Base-by-base conservation (phyloP, 2,888 invertebrate genomes). In the Horisme vitalbata region DNA sequence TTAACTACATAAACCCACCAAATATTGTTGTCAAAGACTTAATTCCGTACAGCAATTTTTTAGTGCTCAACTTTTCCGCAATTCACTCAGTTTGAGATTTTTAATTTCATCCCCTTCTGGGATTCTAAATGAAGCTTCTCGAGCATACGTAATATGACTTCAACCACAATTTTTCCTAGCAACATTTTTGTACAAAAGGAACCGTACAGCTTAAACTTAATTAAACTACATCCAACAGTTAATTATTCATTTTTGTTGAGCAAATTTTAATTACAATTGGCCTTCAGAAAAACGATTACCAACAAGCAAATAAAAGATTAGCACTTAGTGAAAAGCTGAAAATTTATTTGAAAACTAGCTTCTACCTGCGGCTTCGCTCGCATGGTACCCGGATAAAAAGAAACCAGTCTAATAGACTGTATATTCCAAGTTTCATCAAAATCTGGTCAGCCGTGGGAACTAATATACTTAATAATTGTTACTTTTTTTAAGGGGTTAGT, bases 81-180 rank as follows among this genome's bases (percentile, higher is more conserved):
- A 75, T 79, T 69, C 67, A 59, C 56, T 52, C 58, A 65, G 28
- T 30, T 41, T 24, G 61, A 63, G 69, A 62, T 73, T 81, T 83
- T 83, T 80, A 78, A 82, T 83, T 83, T 79, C 61, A 74, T 71
- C 72, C 61, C 64, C 55, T 59, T 56, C 66, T 71, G 73, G 63
- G 65, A 77, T 77, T 76, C 78, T 70, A 73, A 71, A 68, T 71
- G 59, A 68, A 74, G 24, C 38, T 36, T 26, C 66, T 66, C 55
- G 63, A 65, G 74, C 74, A 74, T 75, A 70, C 65, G 63, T 68
- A 76, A 72, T 65, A 65, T 58, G 54, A 64, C 61, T 57, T 61
- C 51, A 59, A 61, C 68, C 67, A 64, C 68, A 63, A 66, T 69
- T 71, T 66, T 50, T 63, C 63, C 58, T 68, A 70, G 68, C 66